Evolutionary conservation across 2,888 invertebrate species (phyloP), one percentile per base, ranked within the genome.

Genomic region (Lepetodrilus schrolli): DNA sequence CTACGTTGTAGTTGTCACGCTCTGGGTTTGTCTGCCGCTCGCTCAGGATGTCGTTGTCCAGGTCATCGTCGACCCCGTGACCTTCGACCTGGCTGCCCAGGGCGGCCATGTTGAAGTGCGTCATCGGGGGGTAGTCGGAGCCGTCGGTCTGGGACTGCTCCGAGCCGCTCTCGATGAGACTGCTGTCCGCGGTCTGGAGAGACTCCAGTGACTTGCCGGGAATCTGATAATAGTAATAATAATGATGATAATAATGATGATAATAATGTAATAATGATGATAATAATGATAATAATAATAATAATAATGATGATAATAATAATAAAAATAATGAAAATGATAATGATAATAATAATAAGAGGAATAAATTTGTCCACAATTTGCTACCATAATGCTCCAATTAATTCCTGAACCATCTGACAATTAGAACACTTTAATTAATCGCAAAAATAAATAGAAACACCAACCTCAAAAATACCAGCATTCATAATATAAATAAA

Each of bases 1-100:
- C 88, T 8, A 88, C 88, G 74, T 88, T 88, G 78, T 88, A 88
- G 78, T 88, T 88, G 79, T 88, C 89, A 37, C 87, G 73, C 76
- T 88, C 88, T 8, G 88, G 88, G 77, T 88, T 89, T 72, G 87
- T 84, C 30, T 84, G 82, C 51, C 81, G 78, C 70, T 84, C 83
- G 13, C 26, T 47, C 1, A 78, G 77, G 69, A 82, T 82, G 66
- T 51, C 68, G 8, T 30, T 20, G 20, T 51, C 47, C n/a, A 43
- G 58, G n/a, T 74, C 58, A 10, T 70, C 70, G 8, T 74, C 74
- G 20, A 70, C 74, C 13, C 20, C 58, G 1, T 30, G 58, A 51
- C 30, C 51, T 51, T 51, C 47, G 17, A 13, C 3, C 17, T 47
- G 47, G 21, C 17, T 20, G 1, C 21, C 48, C 17, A 48, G 4